Base-by-base conservation (phyloP, 2,113 vertebrate species). In the Actenoides lindsayi region DNA sequence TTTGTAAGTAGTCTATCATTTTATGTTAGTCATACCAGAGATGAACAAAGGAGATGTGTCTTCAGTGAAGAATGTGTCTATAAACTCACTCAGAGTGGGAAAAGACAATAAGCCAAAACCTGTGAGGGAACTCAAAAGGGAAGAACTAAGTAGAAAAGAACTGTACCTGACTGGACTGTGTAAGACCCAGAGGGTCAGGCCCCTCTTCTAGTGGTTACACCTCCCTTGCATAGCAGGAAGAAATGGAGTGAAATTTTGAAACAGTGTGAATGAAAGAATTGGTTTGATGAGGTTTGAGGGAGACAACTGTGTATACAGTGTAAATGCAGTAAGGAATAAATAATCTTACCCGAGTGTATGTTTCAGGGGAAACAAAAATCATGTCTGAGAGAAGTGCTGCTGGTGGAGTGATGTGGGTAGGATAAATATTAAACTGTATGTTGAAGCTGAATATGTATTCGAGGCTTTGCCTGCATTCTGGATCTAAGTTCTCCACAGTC, bases 231-330 rank as follows among this genome's bases (percentile, higher is more conserved):
- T 1, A 50, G 30, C 20, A 65, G 35, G 48, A 81, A 60, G 18
- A 17, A 79, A 21, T 13, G 9, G 35, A 68, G 44, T 37, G 27
- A 31, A 46, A 31, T 44, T 76, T 84, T 65, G 16, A 87, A 71
- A 41, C 0, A 27, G 3, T 20, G 21, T 71, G n/a, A 77, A 54
- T 59, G 20, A 31, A 68, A 84, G 3, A 57, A 41, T 9, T 37
- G 24, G 8, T 28, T 16, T 62, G 27, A 68, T 20, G 59, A 65
- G 10, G 15, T 81, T 48, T 46, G 19, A 50, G 25, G 50, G 31
- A 74, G 21, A 48, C 16, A 71, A 20, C 31, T 37, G 21, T 5
- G 1, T 16, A 2, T 31, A 11, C 6, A 28, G 1, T 0, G 19
- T 27, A 51, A 51, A 51, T 51, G 13, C 30, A 85, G 27, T 2